Evolutionary conservation across 2,797 vertebrate genomes (phyloP).

Genomic region (Schizopygopsis malacanthus): DNA sequence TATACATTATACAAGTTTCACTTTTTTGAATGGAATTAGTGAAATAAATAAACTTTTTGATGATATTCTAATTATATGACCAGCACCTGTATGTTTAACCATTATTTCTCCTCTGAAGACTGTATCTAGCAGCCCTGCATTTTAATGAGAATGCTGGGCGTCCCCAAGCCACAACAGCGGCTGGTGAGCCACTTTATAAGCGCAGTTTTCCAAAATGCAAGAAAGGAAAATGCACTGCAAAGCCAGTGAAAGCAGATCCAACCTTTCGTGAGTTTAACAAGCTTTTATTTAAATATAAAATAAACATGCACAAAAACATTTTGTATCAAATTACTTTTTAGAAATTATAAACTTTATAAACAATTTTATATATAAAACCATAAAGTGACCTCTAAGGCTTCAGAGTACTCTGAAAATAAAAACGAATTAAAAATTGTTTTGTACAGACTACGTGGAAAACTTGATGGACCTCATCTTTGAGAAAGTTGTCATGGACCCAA

Average conservation of each 20-base stretch:
- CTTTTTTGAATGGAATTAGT: no score
- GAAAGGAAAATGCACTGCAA: not conserved
- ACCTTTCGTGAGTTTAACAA: not conserved
- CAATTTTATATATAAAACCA: no score
- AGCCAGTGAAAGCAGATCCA: not conserved
- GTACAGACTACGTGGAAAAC: not conserved
- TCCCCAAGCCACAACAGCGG: not conserved
- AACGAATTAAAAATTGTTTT: no score
- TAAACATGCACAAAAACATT: not conserved
- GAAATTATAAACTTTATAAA: no score
- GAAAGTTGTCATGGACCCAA: not conserved
- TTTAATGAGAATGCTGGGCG: slow-evolving; percentile 3
- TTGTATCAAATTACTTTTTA: not conserved
- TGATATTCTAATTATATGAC: no score
- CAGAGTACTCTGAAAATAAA: not conserved
- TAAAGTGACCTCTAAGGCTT: no score
- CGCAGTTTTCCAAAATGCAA: not conserved
- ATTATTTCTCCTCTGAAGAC: not conserved
- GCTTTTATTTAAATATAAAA: not conserved
- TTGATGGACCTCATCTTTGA: not conserved
- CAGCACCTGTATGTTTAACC: not conserved
- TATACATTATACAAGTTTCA: no score
- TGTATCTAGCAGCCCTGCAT: not conserved
- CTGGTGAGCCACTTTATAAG: not conserved
- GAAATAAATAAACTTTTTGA: no score